Evolutionary conservation across 2,888 invertebrate genomes (phyloP).

Genomic region (Agonum fuliginosum): DNA sequence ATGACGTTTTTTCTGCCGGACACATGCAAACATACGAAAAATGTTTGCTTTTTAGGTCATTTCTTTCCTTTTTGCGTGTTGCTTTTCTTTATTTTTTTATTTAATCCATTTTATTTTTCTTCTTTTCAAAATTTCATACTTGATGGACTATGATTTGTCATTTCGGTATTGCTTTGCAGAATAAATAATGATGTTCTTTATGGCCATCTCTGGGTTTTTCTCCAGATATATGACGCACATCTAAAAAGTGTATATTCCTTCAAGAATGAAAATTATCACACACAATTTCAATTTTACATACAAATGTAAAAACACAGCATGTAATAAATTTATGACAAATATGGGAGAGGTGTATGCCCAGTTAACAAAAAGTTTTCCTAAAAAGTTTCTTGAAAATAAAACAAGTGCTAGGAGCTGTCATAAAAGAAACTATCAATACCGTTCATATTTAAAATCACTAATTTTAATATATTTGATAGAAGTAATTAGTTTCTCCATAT

Average conservation of each 20-base stretch:
- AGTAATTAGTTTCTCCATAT: too few species aligned
- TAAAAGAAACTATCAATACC: too few species aligned
- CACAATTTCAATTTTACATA: background rate
- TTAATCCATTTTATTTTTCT: conserved; percentile 55
- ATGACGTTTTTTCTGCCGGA: conserved; percentile 55
- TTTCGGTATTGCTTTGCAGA: conserved; percentile 57
- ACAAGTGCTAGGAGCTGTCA: too few species aligned
- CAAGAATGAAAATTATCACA: background rate
- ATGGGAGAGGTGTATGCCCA: too few species aligned
- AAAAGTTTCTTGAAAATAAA: too few species aligned
- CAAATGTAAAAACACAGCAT: background rate
- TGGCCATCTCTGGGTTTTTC: background rate
- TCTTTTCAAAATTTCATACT: conserved; percentile 52
- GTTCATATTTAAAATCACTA: too few species aligned
- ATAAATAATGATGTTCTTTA: conserved; percentile 65
- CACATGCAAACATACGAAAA: conserved; percentile 58
- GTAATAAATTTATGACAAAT: too few species aligned
- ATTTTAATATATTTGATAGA: too few species aligned
- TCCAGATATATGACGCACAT: conserved; percentile 28
- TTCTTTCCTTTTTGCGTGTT: conserved; percentile 36
- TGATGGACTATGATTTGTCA: conserved; percentile 47
- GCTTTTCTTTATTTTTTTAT: conserved; percentile 51
- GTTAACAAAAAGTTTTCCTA: background rate
- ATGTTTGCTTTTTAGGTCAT: conserved; percentile 59
- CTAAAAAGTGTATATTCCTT: conserved; percentile 19